Base-by-base conservation (phyloP, 2,797 vertebrate species). In the Enteromius anoplus region DNA sequence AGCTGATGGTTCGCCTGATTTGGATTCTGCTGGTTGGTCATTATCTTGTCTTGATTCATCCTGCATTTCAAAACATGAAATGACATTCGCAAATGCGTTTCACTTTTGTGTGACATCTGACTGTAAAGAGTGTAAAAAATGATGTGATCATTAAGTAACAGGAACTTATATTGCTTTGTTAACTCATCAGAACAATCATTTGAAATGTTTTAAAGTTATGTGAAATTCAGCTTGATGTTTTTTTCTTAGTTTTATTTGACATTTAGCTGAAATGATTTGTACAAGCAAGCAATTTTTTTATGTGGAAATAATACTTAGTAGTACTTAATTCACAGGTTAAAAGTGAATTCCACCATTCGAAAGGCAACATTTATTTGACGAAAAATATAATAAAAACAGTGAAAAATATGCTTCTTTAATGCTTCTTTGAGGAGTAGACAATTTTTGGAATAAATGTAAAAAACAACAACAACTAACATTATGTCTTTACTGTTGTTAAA, bases 51-150 rank as follows among this genome's bases (percentile, higher is more conserved):
- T 78, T 49, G 10, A 65, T 15, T 47, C 10, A 45, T 42, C n/a
- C 29, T 78, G 8, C 47, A 23, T 69, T 64, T 82, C 40, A 73
- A 51, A 49, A 64, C 40, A 72, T 21, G 10, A 62, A 19, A 76
- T 0, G 1, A 23, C 37, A 62, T 76, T 62, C 15, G 17, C 55
- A 45, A 62, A 62, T 42, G 2, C 34, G 29, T 62, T 45, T 62
- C 14, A 62, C 55, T 45, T 62, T 58, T 26, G 32, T 37, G 21
- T 58, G 21, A 55, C 3, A 23, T 75, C 5, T 15, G 17, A 19
- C 14, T 75, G 34, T 21, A 75, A 75, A 40, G 5, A 2, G 9
- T 58, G 21, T 8, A 60, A 60, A 42, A 60, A 60, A 60, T 12
- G 0, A 60, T 15, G 26, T 29, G 58, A 29, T 62, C 60, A 15